Percentiles rank a stretch among this genome's conserved stretches.
phyloP scores from a whole-genome alignment of 2,888 invertebrate species.

The Girardia tigrina region DNA sequence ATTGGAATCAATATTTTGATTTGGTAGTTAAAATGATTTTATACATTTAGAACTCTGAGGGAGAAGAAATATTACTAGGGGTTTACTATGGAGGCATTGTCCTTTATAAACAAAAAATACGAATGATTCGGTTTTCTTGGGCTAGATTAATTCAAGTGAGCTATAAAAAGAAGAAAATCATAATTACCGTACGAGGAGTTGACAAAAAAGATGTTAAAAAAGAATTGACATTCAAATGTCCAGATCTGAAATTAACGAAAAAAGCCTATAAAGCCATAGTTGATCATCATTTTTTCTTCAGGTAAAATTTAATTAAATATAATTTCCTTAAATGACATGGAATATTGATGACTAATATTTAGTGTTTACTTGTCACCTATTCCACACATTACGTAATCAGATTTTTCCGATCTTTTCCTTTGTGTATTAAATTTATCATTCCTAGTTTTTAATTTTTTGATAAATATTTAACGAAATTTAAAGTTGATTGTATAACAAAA shows the following conservation, averaged over 20 bases:
- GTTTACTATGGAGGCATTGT: slow-evolving; percentile 92
- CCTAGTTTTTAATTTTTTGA: no score
- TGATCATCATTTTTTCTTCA: slow-evolving; percentile 98
- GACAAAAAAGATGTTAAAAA: slow-evolving; percentile 57
- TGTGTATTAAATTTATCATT: no score
- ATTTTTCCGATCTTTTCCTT: no score
- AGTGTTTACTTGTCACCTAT: no score
- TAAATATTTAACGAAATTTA: no score
- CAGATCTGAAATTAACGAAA: slow-evolving; percentile 85
- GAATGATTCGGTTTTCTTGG: slow-evolving; percentile 96
- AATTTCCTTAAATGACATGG: no score
- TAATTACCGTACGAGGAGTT: slow-evolving; percentile 54
- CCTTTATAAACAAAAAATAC: slow-evolving; percentile 78
- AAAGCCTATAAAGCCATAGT: slow-evolving; percentile 96
- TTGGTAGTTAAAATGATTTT: no score
- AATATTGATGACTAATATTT: no score
- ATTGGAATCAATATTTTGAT: no score
- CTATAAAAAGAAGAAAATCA: slow-evolving; percentile 91
- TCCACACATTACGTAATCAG: no score
- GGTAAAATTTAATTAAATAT: no score
- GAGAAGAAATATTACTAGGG: slow-evolving; percentile 83
- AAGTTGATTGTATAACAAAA: no score
- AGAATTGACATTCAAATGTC: slow-evolving; percentile 84
- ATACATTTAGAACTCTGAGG: slow-evolving; percentile 65
- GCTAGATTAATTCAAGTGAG: slow-evolving; percentile 96